Conservation (phyloP, 1,140 invertebrate species). For the Cecropterus lyciades region DNA sequence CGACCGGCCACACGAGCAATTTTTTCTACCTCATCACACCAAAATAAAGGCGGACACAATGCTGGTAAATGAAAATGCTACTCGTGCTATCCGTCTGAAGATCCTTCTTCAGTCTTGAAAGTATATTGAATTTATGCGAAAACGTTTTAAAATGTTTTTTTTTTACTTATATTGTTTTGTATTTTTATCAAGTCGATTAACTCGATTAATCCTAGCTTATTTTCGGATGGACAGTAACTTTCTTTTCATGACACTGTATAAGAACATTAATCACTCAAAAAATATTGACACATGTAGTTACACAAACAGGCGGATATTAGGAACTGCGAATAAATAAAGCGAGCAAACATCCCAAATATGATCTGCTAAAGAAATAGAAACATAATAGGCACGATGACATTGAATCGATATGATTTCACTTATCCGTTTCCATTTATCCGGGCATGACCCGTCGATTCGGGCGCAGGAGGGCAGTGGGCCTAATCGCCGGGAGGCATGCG, state of each 20-base stretch:
- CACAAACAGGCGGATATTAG: not conserved
- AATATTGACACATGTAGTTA: too few relatives aligned
- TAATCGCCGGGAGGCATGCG: slow-evolving; percentile 71
- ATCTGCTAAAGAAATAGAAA: slow-evolving; percentile 22
- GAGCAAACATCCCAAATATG: slow-evolving; percentile 3
- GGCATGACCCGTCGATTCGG: slow-evolving; percentile 58
- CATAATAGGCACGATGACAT: slow-evolving; percentile 24
- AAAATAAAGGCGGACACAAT: not conserved
- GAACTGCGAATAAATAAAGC: not conserved
- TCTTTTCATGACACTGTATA: too few relatives aligned
- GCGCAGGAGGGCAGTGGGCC: slow-evolving; percentile 65
- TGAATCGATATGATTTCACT: slow-evolving; percentile 59
- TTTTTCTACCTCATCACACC: not conserved
- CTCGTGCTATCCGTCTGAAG: slow-evolving; percentile 1
- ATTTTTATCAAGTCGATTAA: too few relatives aligned
- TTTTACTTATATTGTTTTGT: too few relatives aligned
- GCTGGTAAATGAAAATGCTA: slow-evolving; percentile 1
- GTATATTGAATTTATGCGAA: not conserved
- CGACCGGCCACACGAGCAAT: slow-evolving; percentile 6
- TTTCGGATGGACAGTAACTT: too few relatives aligned
- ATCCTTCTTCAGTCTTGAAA: not conserved
- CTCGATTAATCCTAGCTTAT: too few relatives aligned
- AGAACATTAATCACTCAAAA: too few relatives aligned
- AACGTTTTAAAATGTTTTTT: too few relatives aligned
- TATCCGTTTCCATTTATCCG: slow-evolving; percentile 63